Base-by-base conservation (phyloP, 92 coral and sea anemone genomes). In the Porites evermanni region DNA sequence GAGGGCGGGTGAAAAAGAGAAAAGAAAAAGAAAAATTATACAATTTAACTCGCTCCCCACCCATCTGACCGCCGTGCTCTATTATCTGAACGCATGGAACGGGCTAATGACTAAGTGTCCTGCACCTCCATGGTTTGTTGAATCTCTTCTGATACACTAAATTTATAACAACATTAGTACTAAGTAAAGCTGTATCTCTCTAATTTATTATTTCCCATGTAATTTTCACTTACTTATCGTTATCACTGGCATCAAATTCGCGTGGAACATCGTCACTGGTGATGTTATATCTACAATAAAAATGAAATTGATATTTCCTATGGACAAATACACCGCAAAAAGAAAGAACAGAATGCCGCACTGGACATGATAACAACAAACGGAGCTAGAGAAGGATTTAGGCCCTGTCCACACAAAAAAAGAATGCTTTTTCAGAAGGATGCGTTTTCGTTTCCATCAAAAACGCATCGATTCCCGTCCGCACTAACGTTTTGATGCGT, bases 271-370 rank as follows among this genome's bases (percentile, higher is more conserved):
- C 47, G 7, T 51, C 66, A 26, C 74, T 67, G 77, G 85, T 68
- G 67, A 81, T 81, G 68, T 81, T 81, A 65, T 81, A 81, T 44
- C 85, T 81, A 70, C 68, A 19, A 13, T 18, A 68, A 64, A 23
- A 64, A 63, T n/a, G 18, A 54, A 79, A 17, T n/a, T 29, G 16
- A 53, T 38, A 38, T 38, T 38, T 38, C 47, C 47, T 38, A 38
- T 38, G 47, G 47, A 70, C 32, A 16, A 24, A 32, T 53, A 69
- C 32, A 69, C 44, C 47, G 74, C 14, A 69, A 24, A 69, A 0
- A 12, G 53, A 69, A 23, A 32, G 32, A 69, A 69, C 47, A 2
- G 52, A 68, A 68, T 68, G 73, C 10, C 73, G 32, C 32, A 29
- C 32, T 26, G 29, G 5, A n/a, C 21, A 69, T 24, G 11, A 0